phyloP scores from a whole-genome alignment of 2,797 vertebrate species.

The Falco novaeseelandiae region DNA sequence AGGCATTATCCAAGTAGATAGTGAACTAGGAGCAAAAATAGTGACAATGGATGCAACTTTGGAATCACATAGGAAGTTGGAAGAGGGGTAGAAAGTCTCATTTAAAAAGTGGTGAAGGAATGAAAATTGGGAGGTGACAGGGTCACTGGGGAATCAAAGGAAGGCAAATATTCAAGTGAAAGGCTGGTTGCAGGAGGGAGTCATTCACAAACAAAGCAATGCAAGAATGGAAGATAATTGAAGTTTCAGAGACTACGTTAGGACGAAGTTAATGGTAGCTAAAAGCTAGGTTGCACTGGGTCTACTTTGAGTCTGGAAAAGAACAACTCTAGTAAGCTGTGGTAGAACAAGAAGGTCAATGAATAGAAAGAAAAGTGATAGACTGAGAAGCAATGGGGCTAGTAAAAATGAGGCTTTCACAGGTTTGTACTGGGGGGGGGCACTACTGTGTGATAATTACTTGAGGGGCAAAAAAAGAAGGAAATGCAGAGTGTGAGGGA shows the following conservation, averaged over 20 bases:
- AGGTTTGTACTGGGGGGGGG: fast-evolving
- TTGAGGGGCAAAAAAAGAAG: not conserved
- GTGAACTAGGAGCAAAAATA: not conserved
- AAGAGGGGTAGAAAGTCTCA: not conserved
- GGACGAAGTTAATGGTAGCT: not conserved
- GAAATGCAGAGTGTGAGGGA: not conserved
- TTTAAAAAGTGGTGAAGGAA: not conserved
- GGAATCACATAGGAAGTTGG: not conserved
- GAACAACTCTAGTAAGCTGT: not conserved
- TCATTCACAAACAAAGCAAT: not conserved
- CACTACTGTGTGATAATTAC: not conserved
- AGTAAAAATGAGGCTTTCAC: not conserved
- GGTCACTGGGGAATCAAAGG: not conserved
- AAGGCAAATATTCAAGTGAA: not conserved
- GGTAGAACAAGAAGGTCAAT: not conserved
- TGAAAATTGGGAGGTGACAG: not conserved
- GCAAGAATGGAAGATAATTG: not conserved
- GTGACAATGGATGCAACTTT: not conserved
- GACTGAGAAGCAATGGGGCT: not conserved
- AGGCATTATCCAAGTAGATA: not conserved
- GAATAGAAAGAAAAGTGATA: not conserved
- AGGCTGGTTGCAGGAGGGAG: not conserved
- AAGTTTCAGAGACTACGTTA: not conserved
- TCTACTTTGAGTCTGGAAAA: not conserved
- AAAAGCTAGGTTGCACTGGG: not conserved